Conservation (phyloP, 2,888 invertebrate genomes). For the Tachina lurida region DNA sequence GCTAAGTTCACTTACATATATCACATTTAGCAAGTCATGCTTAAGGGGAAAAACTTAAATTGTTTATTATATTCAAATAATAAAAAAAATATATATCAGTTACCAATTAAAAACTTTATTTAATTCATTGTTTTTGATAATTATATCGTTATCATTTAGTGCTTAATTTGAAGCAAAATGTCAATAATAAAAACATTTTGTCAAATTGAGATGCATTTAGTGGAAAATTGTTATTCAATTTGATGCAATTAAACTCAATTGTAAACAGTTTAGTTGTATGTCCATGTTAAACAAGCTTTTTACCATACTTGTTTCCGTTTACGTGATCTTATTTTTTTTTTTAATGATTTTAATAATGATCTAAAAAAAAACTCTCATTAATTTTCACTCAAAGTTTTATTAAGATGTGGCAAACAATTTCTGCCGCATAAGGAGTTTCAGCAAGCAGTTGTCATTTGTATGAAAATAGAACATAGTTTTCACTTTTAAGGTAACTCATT, state of each 20-base stretch:
- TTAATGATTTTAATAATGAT: too few species aligned
- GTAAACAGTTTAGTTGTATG: slow-evolving; percentile 13
- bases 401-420: not conserved
- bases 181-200: slow-evolving; percentile 21
- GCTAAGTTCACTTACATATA: not conserved
- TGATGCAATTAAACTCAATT: slow-evolving; percentile 19
- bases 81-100: slow-evolving; percentile 2
- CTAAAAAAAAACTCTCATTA: too few species aligned
- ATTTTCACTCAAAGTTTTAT: too few species aligned
- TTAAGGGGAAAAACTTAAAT: not conserved
- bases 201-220: slow-evolving; percentile 31
- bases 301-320: slow-evolving; percentile 44
- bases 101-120: not conserved
- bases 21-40: slow-evolving; percentile 29
- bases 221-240: slow-evolving; percentile 30
- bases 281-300: slow-evolving; percentile 4
- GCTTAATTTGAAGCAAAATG: slow-evolving; percentile 23
- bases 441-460: too few species aligned
- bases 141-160: slow-evolving; percentile 11
- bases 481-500: too few species aligned
- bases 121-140: slow-evolving; percentile 44
- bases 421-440: too few species aligned
- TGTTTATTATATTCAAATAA: not conserved
- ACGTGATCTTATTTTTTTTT: slow-evolving; percentile 18
- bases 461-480: too few species aligned